Evolutionary conservation across 1,140 invertebrate species (phyloP).

Genomic region (Drosophila pectinifera): DNA sequence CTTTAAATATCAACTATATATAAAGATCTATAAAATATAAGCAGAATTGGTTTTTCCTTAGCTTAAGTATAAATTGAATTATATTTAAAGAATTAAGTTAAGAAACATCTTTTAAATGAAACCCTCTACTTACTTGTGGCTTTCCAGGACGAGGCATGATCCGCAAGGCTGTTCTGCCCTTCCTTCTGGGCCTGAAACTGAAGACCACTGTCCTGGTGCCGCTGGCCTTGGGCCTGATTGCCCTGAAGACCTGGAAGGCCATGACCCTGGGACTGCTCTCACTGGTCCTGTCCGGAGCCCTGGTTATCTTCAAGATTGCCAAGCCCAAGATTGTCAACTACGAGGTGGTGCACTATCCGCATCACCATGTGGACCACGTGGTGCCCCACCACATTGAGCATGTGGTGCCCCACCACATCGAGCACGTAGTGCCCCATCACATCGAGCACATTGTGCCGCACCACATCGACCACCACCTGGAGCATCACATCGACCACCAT

Average conservation of each 20-base stretch:
- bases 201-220: conserved; percentile 93
- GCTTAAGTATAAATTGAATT: too few relatives aligned
- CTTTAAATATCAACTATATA: not conserved
- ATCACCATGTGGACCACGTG: conserved; percentile 86
- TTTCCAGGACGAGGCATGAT: conserved; percentile 90
- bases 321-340: conserved; percentile 93
- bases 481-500: conserved; percentile 78
- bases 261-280: conserved; percentile 93
- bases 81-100: not conserved
- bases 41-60: too few relatives aligned
- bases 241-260: conserved; percentile 94
- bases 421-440: conserved; percentile 85
- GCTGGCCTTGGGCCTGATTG: conserved; percentile 91
- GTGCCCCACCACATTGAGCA: conserved; percentile 85
- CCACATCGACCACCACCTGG: conserved; percentile 87
- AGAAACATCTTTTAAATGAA: not conserved
- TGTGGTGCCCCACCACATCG: conserved; percentile 75
- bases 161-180: conserved; percentile 93
- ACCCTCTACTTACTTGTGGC: not conserved
- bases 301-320: conserved; percentile 93
- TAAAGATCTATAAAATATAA: too few relatives aligned
- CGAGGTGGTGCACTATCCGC: conserved; percentile 93
- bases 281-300: conserved; percentile 91
- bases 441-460: conserved; percentile 86
- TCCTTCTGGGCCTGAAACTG: conserved; percentile 93